Evolutionary conservation across 2,888 invertebrate genomes (phyloP).

Genomic region (Gari tellinella): DNA sequence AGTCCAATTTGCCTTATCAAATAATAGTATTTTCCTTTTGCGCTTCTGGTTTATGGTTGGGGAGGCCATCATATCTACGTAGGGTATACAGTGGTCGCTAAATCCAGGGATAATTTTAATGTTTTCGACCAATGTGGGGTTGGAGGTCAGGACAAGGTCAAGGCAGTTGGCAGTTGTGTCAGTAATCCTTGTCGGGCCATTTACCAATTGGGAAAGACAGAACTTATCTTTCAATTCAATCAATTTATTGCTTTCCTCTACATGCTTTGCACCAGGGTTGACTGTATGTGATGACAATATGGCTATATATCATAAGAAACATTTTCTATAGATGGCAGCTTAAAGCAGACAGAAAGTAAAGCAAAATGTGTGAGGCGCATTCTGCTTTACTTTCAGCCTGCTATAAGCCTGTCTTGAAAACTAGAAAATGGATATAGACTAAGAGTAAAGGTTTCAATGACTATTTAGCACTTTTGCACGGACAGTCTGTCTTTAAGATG

Average conservation of each 20-base stretch:
- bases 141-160: neutral
- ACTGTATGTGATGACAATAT: neutral
- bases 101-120: neutral
- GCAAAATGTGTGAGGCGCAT: too few relatives aligned
- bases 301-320: too few relatives aligned
- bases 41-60: conserved; percentile 19
- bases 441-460: too few relatives aligned
- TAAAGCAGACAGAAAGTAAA: too few relatives aligned
- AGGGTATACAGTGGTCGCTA: conserved; percentile 13
- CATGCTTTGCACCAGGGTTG: neutral
- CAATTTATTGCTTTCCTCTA: neutral
- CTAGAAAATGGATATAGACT: too few relatives aligned
- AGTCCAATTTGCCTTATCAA: conserved; percentile 22
- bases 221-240: neutral
- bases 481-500: too few relatives aligned
- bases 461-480: too few relatives aligned
- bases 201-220: neutral
- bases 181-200: neutral
- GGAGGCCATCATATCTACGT: conserved; percentile 10
- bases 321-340: too few relatives aligned
- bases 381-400: too few relatives aligned
- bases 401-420: too few relatives aligned
- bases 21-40: conserved; percentile 11
- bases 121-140: neutral
- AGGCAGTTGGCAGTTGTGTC: neutral